Conservation (phyloP, 2,888 invertebrate genomes). For the Epinotia bilunana region DNA sequence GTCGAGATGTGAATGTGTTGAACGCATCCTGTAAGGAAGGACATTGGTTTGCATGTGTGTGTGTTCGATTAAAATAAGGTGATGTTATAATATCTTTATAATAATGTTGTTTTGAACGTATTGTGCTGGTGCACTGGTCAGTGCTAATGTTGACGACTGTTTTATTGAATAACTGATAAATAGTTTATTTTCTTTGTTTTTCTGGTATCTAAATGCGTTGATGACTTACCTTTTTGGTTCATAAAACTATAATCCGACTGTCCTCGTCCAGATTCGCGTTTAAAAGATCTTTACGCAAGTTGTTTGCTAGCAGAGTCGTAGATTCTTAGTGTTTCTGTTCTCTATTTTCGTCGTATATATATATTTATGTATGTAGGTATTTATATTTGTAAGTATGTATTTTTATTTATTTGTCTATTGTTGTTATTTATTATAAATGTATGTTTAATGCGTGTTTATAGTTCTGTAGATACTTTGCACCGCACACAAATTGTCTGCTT, state of each 20-base stretch:
- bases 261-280: too few species aligned
- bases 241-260: background rate
- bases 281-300: too few species aligned
- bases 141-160: constrained; percentile 32
- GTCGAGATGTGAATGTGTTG: constrained; percentile 41
- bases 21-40: constrained; percentile 48
- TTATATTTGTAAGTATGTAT: too few species aligned
- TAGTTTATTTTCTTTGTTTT: constrained; percentile 13
- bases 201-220: constrained; percentile 11
- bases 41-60: constrained; percentile 50
- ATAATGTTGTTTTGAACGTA: constrained; percentile 52
- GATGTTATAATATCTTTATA: constrained; percentile 46
- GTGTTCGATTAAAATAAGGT: constrained; percentile 50
- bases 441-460: too few species aligned
- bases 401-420: too few species aligned
- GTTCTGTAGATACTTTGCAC: too few species aligned
- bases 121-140: constrained; percentile 60
- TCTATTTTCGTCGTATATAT: too few species aligned
- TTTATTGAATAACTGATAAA: constrained; percentile 32
- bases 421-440: too few species aligned
- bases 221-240: background rate
- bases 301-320: too few species aligned
- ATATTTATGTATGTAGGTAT: too few species aligned
- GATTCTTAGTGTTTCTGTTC: too few species aligned
- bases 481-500: too few species aligned